Percentiles rank a stretch among this genome's conserved stretches.
These are phyloP conservation scores for Sthenelais limicola DNA, from an alignment of 2,888 invertebrate species.

Conservation along the genomic window DNA sequence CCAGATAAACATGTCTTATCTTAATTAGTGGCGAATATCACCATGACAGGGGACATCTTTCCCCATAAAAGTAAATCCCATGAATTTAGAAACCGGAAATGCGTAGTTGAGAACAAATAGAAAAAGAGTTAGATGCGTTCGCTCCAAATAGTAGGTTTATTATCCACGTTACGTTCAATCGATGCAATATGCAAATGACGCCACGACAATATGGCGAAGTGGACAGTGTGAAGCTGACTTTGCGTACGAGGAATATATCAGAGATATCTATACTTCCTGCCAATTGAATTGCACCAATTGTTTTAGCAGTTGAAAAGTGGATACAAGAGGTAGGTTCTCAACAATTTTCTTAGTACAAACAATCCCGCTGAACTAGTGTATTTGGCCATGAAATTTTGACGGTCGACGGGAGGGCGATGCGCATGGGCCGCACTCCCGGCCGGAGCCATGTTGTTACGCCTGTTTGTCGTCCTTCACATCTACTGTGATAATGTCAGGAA, in stretches of 20 bases:
- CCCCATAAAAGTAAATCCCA: no score
- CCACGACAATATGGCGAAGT: conserved; percentile 38
- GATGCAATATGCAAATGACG: conserved; percentile 35
- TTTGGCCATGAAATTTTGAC: conserved; percentile 8
- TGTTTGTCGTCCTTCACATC: no score
- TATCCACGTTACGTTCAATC: conserved; percentile 1
- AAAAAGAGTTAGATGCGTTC: no score
- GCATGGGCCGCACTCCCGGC: conserved; percentile 31
- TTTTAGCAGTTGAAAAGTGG: no score
- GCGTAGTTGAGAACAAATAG: no score
- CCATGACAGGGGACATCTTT: no score
- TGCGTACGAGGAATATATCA: conserved; percentile 21
- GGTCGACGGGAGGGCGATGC: conserved; percentile 19
- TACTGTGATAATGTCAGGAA: no score
- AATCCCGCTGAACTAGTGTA: background rate
- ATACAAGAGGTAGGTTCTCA: conserved; percentile 26
- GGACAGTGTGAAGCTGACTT: conserved; percentile 19
- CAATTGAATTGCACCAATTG: background rate
- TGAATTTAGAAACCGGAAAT: no score
- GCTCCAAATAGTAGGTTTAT: no score
- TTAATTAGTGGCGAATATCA: no score
- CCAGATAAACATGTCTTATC: no score
- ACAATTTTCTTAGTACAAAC: background rate
- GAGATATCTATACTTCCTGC: background rate
- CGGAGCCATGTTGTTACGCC: conserved; percentile 37